These are phyloP conservation scores for Artemia sp. DNA, from an alignment of 2,888 invertebrate genomes.

Conservation along the genomic window DNA sequence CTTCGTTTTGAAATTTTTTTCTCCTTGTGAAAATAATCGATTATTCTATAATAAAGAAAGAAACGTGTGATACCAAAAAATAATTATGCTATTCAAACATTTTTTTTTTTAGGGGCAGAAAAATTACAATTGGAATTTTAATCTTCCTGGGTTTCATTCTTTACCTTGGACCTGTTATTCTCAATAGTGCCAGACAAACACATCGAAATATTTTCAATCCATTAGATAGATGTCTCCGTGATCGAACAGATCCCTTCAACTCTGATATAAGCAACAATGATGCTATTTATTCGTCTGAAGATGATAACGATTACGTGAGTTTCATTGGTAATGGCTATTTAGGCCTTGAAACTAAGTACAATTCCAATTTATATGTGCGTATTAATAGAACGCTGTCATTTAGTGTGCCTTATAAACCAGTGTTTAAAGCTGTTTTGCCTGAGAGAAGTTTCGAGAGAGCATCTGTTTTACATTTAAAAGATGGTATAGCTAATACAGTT, in stretches of 20 bases:
- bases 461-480: constrained; percentile 42
- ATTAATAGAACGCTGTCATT: not conserved
- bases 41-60: too few relatives aligned
- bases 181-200: not conserved
- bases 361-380: not conserved
- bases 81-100: not conserved
- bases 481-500: constrained; percentile 35
- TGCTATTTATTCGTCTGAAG: not conserved
- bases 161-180: not conserved
- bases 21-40: too few relatives aligned
- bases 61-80: too few relatives aligned
- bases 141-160: not conserved
- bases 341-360: not conserved
- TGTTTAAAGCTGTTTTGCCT: not conserved
- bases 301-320: not conserved
- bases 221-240: not conserved
- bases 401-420: constrained; percentile 1
- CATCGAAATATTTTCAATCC: constrained; percentile 15
- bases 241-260: constrained; percentile 9
- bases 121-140: not conserved
- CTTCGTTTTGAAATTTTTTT: too few relatives aligned
- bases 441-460: constrained; percentile 35
- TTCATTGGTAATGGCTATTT: constrained; percentile 4
- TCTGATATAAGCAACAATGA: not conserved
- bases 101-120: not conserved